Evolutionary conservation across 1,140 invertebrate genomes (phyloP).

Genomic region (Gonioctena quinquepunctata): DNA sequence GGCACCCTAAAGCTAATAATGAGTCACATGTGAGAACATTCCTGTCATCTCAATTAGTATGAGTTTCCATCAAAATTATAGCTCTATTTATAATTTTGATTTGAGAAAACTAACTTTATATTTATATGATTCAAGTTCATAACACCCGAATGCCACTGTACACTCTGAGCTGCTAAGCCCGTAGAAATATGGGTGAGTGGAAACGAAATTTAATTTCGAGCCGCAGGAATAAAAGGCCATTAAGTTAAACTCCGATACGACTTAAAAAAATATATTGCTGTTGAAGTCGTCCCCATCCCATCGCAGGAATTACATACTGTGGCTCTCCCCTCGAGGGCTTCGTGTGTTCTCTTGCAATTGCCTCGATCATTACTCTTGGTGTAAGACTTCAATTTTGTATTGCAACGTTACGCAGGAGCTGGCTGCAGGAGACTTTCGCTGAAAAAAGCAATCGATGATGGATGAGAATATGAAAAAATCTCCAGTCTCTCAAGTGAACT

Average conservation of each 20-base stretch:
- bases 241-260: conserved; percentile 47
- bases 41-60: too few species aligned
- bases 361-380: conserved; percentile 51
- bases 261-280: conserved; percentile 49
- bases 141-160: too few species aligned
- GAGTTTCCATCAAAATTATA: too few species aligned
- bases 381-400: conserved; percentile 27
- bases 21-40: too few species aligned
- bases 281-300: conserved; percentile 37
- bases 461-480: too few species aligned
- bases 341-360: conserved; percentile 49
- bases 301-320: not conserved
- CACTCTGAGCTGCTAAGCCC: not conserved
- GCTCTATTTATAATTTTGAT: too few species aligned
- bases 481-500: too few species aligned
- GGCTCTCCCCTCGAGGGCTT: conserved; percentile 18
- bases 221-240: conserved; percentile 30
- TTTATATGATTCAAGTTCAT: too few species aligned
- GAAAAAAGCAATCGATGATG: too few species aligned
- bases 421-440: not conserved
- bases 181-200: not conserved
- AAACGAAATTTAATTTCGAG: not conserved
- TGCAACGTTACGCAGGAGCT: not conserved
- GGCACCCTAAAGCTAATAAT: too few species aligned
- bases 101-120: too few species aligned